These are phyloP conservation scores for Beris chalybata DNA, from an alignment of 2,888 invertebrate species.

Conservation along the genomic window DNA sequence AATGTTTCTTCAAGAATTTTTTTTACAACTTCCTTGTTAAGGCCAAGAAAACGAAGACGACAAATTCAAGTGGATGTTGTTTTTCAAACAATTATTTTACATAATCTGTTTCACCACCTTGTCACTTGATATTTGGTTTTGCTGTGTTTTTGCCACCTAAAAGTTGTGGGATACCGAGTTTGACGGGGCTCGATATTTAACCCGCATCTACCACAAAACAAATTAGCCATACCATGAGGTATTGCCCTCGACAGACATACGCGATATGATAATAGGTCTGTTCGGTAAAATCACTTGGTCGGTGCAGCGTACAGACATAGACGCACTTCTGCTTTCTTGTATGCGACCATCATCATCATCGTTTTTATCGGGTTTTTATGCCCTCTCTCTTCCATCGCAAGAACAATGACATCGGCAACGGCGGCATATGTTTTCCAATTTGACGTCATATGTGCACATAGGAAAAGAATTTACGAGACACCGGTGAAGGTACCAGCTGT, in stretches of 20 bases:
- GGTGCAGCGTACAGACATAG: no score
- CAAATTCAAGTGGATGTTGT: no score
- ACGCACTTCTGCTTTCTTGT: slow-evolving; percentile 1
- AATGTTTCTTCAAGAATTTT: no score
- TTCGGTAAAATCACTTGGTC: neutral
- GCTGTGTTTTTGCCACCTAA: no score
- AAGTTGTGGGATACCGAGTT: no score
- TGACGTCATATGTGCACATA: slow-evolving; percentile 31
- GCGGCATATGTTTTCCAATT: slow-evolving; percentile 30
- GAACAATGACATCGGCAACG: slow-evolving; percentile 28
- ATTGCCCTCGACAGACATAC: slow-evolving; percentile 12
- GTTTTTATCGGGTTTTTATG: slow-evolving; percentile 19
- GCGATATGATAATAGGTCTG: neutral
- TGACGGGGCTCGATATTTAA: neutral
- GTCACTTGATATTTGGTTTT: no score
- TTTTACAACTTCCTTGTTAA: no score
- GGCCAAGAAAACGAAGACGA: no score
- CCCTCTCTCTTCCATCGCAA: neutral
- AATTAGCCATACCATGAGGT: slow-evolving; percentile 25
- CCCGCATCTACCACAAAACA: slow-evolving; percentile 23
- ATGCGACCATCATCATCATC: slow-evolving; percentile 20
- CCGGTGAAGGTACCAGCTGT: slow-evolving; percentile 28
- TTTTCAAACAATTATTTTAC: no score
- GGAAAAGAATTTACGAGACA: slow-evolving; percentile 33
- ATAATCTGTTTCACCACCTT: no score